A percentile compares a stretch with the other conserved stretches of the same genome.
These are phyloP conservation scores for Gopherus flavomarginatus DNA, from an alignment of 2,113 vertebrate genomes.

Conservation along the genomic window DNA sequence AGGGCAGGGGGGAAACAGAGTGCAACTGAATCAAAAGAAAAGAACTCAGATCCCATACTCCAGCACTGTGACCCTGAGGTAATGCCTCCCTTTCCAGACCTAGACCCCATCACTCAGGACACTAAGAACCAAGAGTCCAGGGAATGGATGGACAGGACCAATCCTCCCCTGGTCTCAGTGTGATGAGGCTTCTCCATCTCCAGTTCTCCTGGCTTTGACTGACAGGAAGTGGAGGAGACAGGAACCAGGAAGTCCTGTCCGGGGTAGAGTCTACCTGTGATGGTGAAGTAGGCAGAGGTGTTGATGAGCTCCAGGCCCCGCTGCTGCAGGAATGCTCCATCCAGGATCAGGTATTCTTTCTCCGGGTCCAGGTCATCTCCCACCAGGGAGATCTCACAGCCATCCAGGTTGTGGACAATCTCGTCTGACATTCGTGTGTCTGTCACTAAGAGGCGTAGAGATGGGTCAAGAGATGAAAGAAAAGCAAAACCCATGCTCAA, in stretches of 20 bases:
- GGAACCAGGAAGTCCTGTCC: neutral
- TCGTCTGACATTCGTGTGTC: conserved; percentile 92
- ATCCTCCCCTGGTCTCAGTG: neutral
- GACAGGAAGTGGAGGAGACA: neutral
- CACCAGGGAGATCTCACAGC: conserved; percentile 93
- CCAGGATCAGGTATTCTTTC: conserved; percentile 91
- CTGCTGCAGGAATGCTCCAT: conserved; percentile 88
- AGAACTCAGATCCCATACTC: neutral
- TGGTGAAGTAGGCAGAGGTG: conserved; percentile 93
- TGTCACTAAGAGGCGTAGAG: conserved; percentile 66
- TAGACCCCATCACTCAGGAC: neutral
- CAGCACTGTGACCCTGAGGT: neutral
- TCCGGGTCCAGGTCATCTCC: conserved; percentile 94
- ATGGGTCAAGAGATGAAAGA: neutral
- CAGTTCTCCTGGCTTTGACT: neutral
- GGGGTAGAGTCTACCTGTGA: conserved; percentile 83
- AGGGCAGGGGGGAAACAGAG: neutral
- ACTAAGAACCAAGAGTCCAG: neutral
- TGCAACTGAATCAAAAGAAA: neutral
- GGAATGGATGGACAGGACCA: neutral
- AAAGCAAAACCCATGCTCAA: neutral
- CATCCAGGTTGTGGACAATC: conserved; percentile 95
- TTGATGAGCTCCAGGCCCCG: conserved; percentile 94
- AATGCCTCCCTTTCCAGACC: neutral
- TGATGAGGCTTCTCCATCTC: neutral